Percentiles rank a stretch among this genome's conserved stretches.
Evolutionary conservation across 1,140 invertebrate species (phyloP).

Genomic region (Meteorus sp.): DNA sequence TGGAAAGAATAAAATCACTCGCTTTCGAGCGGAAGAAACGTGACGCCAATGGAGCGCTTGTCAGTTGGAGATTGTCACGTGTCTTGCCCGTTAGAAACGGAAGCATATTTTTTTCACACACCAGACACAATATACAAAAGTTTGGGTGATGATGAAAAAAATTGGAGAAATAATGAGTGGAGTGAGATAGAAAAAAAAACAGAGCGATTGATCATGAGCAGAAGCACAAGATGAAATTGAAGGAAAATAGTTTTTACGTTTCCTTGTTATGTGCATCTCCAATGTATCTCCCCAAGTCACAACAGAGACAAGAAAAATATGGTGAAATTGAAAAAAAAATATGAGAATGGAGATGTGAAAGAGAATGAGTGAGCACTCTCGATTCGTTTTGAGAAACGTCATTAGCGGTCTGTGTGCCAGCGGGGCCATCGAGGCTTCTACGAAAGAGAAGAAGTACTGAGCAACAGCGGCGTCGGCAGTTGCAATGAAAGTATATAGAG

Average conservation of each 20-base stretch:
- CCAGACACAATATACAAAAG: too few relatives aligned
- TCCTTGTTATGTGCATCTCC: too few relatives aligned
- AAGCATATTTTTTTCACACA: too few relatives aligned
- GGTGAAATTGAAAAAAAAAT: background rate
- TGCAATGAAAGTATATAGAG: conserved; percentile 13
- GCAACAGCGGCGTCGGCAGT: conserved; percentile 21
- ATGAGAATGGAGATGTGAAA: background rate
- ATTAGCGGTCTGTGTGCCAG: conserved; percentile 39
- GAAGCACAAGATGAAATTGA: too few relatives aligned
- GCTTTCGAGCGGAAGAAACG: background rate
- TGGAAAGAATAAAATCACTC: background rate
- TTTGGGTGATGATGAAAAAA: too few relatives aligned
- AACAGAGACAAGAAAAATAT: background rate
- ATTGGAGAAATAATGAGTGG: too few relatives aligned
- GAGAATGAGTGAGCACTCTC: background rate
- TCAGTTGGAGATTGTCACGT: conserved; percentile 2
- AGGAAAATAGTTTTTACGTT: background rate
- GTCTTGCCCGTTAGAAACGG: too few relatives aligned
- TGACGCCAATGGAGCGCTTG: background rate
- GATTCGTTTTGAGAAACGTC: conserved; percentile 42
- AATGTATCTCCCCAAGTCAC: too few relatives aligned
- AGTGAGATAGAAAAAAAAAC: too few relatives aligned
- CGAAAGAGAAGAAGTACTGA: conserved; percentile 33
- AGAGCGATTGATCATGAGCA: too few relatives aligned
- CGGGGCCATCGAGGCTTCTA: conserved; percentile 40